These are phyloP conservation scores for Alcis repandata DNA, from an alignment of 2,888 invertebrate species.

Conservation along the genomic window DNA sequence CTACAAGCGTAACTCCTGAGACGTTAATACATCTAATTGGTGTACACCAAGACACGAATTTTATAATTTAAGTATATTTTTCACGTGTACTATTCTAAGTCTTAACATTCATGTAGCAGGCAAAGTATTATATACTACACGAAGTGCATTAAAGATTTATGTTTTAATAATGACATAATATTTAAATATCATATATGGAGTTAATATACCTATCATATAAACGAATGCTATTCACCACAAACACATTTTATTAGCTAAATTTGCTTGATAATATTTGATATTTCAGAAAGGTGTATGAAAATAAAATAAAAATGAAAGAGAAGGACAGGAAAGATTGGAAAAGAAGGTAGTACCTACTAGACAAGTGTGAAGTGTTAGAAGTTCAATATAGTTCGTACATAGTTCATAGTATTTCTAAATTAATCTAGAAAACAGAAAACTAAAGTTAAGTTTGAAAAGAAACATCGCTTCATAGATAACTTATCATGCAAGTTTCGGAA, in stretches of 20 bases:
- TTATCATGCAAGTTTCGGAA: slow-evolving; percentile 27
- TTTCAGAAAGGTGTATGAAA: slow-evolving; percentile 53
- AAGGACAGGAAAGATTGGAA: slow-evolving; percentile 58
- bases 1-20: slow-evolving; percentile 75
- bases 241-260: slow-evolving; percentile 77
- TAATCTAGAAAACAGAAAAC: slow-evolving; percentile 11
- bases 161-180: slow-evolving; percentile 56
- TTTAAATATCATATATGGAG: slow-evolving; percentile 57
- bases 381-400: slow-evolving; percentile 9
- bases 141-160: slow-evolving; percentile 71
- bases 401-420: slow-evolving; percentile 20
- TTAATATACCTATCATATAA: slow-evolving; percentile 62
- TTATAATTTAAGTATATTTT: slow-evolving; percentile 58
- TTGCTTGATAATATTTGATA: slow-evolving; percentile 75
- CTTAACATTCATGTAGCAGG: slow-evolving; percentile 78
- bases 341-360: slow-evolving; percentile 46
- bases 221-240: slow-evolving; percentile 47
- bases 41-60: slow-evolving; percentile 76
- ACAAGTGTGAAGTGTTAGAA: slow-evolving; percentile 48
- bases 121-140: slow-evolving; percentile 74
- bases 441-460: slow-evolving; percentile 7
- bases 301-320: slow-evolving; percentile 48
- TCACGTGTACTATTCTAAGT: slow-evolving; percentile 64
- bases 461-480: slow-evolving; percentile 17
- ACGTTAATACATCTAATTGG: slow-evolving; percentile 67